phyloP scores from a whole-genome alignment of 2,797 vertebrate species.

The Rhincodon typus region DNA sequence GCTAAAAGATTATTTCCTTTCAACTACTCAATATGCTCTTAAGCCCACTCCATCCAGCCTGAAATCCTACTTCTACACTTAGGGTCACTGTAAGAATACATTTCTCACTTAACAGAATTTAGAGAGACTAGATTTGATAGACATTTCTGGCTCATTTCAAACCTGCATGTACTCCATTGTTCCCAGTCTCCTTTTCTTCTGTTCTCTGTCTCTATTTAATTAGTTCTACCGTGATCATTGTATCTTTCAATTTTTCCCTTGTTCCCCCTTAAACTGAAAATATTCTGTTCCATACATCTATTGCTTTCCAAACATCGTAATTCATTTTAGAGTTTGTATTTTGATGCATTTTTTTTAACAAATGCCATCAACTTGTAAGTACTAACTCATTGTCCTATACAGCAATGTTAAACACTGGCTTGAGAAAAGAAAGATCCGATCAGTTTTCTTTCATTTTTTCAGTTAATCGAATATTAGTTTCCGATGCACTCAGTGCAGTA shows the following conservation, averaged over 20 bases:
- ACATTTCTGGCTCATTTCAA: not conserved
- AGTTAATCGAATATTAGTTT: slow-evolving; percentile 5
- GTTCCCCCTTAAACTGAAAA: not conserved
- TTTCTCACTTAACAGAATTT: not conserved
- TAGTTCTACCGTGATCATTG: not conserved
- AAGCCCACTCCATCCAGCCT: not conserved
- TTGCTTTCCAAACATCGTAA: not conserved
- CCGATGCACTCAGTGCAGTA: not conserved
- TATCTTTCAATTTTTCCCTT: not conserved
- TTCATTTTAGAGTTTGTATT: not conserved
- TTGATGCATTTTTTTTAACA: not conserved
- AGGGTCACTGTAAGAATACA: not conserved
- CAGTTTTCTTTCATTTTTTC: not conserved
- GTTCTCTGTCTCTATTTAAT: not conserved
- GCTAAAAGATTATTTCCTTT: not conserved
- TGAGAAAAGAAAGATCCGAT: not conserved
- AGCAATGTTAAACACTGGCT: no score
- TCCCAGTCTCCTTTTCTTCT: not conserved
- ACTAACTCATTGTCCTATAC: not conserved
- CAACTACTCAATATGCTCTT: not conserved
- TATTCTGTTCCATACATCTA: not conserved
- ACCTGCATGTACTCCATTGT: not conserved
- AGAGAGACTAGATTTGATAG: not conserved
- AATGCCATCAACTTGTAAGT: not conserved
- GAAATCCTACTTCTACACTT: not conserved